Evolutionary conservation across 2,888 invertebrate genomes (phyloP).

Genomic region (Drosophila neoperkinsi): DNA sequence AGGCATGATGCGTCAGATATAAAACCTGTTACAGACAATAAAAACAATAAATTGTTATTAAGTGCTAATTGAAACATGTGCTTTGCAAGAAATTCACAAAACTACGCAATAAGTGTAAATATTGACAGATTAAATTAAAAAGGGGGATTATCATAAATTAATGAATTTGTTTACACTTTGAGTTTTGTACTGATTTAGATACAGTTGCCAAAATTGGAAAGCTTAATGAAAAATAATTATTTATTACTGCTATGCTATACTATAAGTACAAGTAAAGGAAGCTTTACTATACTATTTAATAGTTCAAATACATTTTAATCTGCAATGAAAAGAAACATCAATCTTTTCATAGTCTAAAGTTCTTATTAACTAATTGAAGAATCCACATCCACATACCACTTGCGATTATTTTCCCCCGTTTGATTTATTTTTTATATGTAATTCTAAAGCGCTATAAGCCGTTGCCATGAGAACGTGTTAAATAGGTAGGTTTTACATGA

Average conservation of each 20-base stretch:
- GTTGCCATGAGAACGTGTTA: slow-evolving; percentile 60
- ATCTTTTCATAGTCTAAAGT: background rate
- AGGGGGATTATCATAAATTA: background rate
- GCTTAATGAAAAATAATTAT: background rate
- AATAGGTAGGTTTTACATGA: slow-evolving; percentile 31
- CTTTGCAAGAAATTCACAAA: background rate
- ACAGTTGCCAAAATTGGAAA: background rate
- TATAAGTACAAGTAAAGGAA: too few species aligned
- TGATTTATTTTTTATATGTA: slow-evolving; percentile 26
- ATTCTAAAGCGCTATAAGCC: slow-evolving; percentile 50
- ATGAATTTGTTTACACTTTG: background rate
- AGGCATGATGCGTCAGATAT: slow-evolving; percentile 1
- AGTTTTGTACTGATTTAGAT: background rate
- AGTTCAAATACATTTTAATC: background rate
- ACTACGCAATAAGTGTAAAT: background rate
- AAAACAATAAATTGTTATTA: background rate
- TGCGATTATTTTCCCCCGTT: background rate
- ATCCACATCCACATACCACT: background rate
- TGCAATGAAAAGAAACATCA: background rate
- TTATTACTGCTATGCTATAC: background rate
- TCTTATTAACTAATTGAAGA: slow-evolving; percentile 8
- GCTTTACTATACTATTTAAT: too few species aligned
- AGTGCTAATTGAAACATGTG: background rate
- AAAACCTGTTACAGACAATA: background rate
- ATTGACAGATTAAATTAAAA: background rate